Conservation (phyloP, 2,797 vertebrate species). For the Takifugu rubripes region DNA sequence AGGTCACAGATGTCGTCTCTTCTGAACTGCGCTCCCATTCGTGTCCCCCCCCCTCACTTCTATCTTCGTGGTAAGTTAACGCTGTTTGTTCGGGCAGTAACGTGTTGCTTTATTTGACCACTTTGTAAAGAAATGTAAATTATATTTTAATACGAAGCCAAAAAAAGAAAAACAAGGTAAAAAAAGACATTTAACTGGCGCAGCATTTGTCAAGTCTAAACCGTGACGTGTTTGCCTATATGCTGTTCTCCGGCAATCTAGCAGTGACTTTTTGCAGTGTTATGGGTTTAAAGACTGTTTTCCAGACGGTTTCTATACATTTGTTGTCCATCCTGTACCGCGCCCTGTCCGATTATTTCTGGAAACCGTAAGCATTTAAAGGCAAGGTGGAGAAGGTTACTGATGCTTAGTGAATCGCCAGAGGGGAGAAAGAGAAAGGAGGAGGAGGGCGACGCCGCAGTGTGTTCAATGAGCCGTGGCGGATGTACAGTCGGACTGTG, state of each 20-base stretch:
- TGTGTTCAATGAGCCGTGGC: conserved; percentile 53
- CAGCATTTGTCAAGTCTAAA: conserved; percentile 82
- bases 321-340: conserved; percentile 54
- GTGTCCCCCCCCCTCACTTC: conserved; percentile 28
- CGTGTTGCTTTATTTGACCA: conserved; percentile 68
- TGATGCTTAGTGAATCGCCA: conserved; percentile 31
- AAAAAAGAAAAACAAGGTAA: conserved; percentile 18
- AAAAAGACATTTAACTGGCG: conserved; percentile 69
- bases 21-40: conserved; percentile 9
- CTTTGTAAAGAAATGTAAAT: conserved; percentile 86
- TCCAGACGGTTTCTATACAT: conserved; percentile 60
- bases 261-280: conserved; percentile 76
- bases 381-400: conserved; percentile 31
- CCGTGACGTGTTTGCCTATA: conserved; percentile 83
- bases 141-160: conserved; percentile 84
- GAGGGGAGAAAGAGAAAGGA: conserved; percentile 35
- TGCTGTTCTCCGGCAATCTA: conserved; percentile 80
- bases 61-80: conserved; percentile 50
- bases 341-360: conserved; percentile 50
- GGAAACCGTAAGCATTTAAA: conserved; percentile 63
- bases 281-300: conserved; percentile 75
- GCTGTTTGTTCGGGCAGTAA: conserved; percentile 62
- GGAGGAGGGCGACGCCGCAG: conserved; percentile 39
- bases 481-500: conserved; percentile 64
- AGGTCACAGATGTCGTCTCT: conserved; percentile 30